These are phyloP conservation scores for Protophormia terraenovae DNA, from an alignment of 2,888 invertebrate genomes.

Conservation along the genomic window DNA sequence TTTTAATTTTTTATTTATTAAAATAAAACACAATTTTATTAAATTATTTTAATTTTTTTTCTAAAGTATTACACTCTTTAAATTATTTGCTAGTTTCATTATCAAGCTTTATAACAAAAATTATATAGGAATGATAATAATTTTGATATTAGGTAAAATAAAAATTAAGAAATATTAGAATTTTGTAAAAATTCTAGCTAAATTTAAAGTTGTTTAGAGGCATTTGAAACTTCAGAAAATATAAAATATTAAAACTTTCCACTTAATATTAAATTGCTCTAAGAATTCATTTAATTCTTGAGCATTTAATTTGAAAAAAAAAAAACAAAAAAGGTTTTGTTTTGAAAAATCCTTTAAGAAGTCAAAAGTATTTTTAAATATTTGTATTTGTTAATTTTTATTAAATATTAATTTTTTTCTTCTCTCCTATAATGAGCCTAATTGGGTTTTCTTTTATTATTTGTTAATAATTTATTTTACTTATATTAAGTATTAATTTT, in stretches of 20 bases:
- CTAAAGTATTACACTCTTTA: neutral
- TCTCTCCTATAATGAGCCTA: constrained; percentile 44
- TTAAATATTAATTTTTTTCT: neutral
- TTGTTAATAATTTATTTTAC: constrained; percentile 39
- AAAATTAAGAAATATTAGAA: neutral
- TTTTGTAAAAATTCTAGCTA: neutral
- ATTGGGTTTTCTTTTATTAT: constrained; percentile 19
- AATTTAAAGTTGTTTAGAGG: neutral
- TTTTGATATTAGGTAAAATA: neutral
- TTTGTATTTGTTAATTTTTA: constrained; percentile 8
- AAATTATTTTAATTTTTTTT: neutral
- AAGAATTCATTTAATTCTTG: neutral
- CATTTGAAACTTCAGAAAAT: neutral
- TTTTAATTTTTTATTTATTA: neutral
- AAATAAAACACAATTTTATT: neutral
- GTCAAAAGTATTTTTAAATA: neutral
- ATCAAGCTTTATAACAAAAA: neutral
- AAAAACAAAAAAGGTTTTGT: neutral
- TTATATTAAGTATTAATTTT: constrained; percentile 65
- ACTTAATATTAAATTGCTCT: neutral
- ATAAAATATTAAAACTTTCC: neutral
- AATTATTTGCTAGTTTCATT: neutral
- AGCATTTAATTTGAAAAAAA: neutral
- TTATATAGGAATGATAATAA: neutral
- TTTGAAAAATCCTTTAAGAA: neutral